Conservation (phyloP, 2,888 invertebrate genomes). For the Aporophyla lueneburgensis region DNA sequence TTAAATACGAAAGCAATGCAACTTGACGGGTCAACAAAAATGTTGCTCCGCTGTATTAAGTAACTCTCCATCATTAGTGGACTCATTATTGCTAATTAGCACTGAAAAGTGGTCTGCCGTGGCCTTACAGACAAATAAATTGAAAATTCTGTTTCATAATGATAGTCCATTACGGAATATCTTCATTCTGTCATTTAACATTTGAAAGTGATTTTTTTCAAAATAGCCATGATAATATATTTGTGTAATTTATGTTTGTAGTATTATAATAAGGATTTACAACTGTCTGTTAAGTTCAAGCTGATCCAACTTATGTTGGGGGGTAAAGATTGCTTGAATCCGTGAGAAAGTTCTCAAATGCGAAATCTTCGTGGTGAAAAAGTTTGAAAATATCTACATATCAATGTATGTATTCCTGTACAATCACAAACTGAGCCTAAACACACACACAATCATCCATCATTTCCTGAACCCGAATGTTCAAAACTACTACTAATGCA, state of each 20-base stretch:
- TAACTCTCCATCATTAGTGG: constrained; percentile 3
- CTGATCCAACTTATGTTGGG: background rate
- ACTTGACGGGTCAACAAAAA: background rate
- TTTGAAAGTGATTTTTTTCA: background rate
- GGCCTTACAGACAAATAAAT: background rate
- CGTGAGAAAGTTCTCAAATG: background rate
- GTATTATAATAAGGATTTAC: background rate
- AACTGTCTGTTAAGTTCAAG: background rate
- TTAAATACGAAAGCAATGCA: background rate
- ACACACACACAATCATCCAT: constrained; percentile 46
- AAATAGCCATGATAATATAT: background rate
- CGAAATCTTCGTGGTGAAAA: no score
- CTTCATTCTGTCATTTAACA: background rate
- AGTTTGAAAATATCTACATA: no score
- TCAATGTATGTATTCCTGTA: constrained; percentile 2
- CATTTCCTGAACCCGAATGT: constrained; percentile 20
- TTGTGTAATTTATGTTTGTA: background rate
- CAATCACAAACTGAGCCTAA: constrained; percentile 33
- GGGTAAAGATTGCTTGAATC: background rate
- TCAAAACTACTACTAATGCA: constrained; percentile 44
- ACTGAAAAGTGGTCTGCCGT: background rate
- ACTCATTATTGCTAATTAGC: constrained; percentile 6
- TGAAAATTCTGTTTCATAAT: background rate
- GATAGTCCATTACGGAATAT: background rate
- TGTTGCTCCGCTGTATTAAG: background rate